Evolutionary conservation across 2,113 vertebrate genomes (phyloP).

Genomic region (Copsychus sechellarum): DNA sequence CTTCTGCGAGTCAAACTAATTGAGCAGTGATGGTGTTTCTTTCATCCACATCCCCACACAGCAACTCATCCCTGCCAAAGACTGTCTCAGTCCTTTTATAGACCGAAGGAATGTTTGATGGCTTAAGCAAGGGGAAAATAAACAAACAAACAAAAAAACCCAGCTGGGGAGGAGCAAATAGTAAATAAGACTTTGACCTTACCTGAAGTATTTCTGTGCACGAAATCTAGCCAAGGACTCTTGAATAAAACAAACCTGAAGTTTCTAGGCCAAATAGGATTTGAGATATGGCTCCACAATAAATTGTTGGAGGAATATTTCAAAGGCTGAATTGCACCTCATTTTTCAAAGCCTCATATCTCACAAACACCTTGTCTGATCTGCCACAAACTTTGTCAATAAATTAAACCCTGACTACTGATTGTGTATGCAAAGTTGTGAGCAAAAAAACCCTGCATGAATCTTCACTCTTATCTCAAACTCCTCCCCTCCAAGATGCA

Average conservation of each 20-base stretch:
- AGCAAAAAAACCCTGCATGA: not conserved
- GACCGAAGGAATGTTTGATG: not conserved
- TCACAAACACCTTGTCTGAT: constrained; percentile 54
- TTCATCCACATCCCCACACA: fast-evolving
- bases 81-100: not conserved
- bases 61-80: not conserved
- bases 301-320: constrained; percentile 60
- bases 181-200: constrained; percentile 56
- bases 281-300: constrained; percentile 35
- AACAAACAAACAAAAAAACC: not conserved
- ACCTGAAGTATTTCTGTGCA: not conserved
- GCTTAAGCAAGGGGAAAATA: not conserved
- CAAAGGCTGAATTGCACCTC: constrained; percentile 56
- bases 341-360: constrained; percentile 61
- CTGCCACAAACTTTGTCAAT: constrained; percentile 55
- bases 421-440: not conserved
- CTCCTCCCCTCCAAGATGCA: not conserved
- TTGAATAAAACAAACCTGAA: constrained; percentile 65
- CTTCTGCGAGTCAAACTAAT: not conserved
- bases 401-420: constrained; percentile 13
- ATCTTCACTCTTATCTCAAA: not conserved
- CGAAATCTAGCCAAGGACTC: constrained; percentile 55
- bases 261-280: constrained; percentile 58
- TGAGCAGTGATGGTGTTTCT: not conserved
- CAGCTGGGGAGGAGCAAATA: not conserved